Evolutionary conservation across 2,888 invertebrate species (phyloP), one percentile per base, ranked within the genome.

Genomic region (Pseudococcus viburni): DNA sequence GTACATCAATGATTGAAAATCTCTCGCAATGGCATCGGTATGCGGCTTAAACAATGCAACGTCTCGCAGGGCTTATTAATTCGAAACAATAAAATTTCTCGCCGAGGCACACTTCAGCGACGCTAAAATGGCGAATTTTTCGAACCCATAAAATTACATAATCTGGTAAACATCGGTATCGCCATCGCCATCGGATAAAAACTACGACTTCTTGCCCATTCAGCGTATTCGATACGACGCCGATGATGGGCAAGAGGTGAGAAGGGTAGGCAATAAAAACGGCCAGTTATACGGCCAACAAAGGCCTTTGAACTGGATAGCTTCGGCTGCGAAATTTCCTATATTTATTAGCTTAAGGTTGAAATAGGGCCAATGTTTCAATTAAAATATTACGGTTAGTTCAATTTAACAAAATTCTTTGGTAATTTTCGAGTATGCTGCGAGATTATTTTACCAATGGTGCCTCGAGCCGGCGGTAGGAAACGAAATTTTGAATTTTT

Each of bases 271-370:
- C 73, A 73, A 73, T 73, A 83, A 83, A 83, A 46, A 42, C 80
- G 80, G 7, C 46, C 33, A 83, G 42, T 83, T 83, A 59, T 59
- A 46, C 42, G 33, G 80, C 80, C 80, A 83, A 83, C 80, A 83
- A 83, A 83, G 80, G 80, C 80, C 80, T 83, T 83, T 83, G 80
- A 83, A 83, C 80, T 83, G 80, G n/a, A 46, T 83, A 46, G 80
- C 80, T 19, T 83, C 19, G 80, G 80, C 46, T 46, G 46, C 42
- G 80, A 46, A 83, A 83, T 46, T 83, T 83, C 42, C 46, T 83
- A 83, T 83, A 83, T 83, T 83, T 83, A 83, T 83, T 73, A 83
- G 80, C 80, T 42, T 83, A 11, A 22, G 46, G 42, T 46, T 83
- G 80, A 83, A 83, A 83, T 46, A 83, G 80, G 80, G 80, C 80